A percentile compares a stretch with the other conserved stretches of the same genome.
These are phyloP conservation scores for Euclidia mi DNA, from an alignment of 2,888 invertebrate genomes.

Conservation along the genomic window DNA sequence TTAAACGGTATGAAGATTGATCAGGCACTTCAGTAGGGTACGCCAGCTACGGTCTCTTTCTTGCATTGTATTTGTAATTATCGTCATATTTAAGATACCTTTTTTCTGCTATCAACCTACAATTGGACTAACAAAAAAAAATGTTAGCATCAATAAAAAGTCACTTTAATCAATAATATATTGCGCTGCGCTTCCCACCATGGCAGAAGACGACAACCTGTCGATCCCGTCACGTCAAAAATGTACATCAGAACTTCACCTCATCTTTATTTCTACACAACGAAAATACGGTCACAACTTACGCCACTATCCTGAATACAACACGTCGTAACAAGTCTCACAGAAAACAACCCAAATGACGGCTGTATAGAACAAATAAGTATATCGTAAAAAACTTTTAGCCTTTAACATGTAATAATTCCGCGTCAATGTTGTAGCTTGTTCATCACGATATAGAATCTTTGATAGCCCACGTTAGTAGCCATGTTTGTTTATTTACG, in stretches of 20 bases:
- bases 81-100: too few species aligned
- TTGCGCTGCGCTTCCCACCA: too few species aligned
- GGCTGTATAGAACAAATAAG: slow-evolving; percentile 37
- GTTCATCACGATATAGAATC: slow-evolving; percentile 43
- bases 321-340: slow-evolving; percentile 18
- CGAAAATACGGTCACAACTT: not conserved
- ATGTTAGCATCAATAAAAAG: too few species aligned
- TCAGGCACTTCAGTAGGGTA: not conserved
- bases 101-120: too few species aligned
- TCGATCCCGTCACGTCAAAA: too few species aligned
- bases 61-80: too few species aligned
- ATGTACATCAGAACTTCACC: not conserved
- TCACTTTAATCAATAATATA: too few species aligned
- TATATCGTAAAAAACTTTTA: slow-evolving; percentile 46
- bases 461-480: slow-evolving; percentile 45
- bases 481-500: slow-evolving; percentile 42
- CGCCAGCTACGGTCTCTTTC: not conserved
- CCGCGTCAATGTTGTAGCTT: slow-evolving; percentile 37
- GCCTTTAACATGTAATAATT: slow-evolving; percentile 39
- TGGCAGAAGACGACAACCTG: too few species aligned
- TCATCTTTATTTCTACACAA: slow-evolving; percentile 7
- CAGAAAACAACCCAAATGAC: slow-evolving; percentile 28
- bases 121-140: too few species aligned
- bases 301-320: slow-evolving; percentile 12
- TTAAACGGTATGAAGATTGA: slow-evolving; percentile 11